These are phyloP conservation scores for Psettodes erumei DNA, from an alignment of 2,113 vertebrate species.

Conservation along the genomic window DNA sequence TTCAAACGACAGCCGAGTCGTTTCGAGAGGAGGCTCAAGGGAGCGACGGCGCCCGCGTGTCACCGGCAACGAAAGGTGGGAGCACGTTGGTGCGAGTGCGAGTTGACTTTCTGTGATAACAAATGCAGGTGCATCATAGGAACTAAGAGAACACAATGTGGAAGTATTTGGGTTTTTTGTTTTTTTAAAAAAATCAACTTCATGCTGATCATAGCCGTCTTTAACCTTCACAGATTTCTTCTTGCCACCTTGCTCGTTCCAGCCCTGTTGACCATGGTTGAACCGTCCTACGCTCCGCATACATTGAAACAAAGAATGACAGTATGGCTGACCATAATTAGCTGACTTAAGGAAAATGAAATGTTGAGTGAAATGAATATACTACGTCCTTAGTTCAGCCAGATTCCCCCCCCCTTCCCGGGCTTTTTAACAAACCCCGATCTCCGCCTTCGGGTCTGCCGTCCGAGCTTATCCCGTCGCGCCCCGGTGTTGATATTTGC, in stretches of 20 bases:
- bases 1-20: slow-evolving; percentile 20
- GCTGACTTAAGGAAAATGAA: not conserved
- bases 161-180: no score
- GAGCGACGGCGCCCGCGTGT: not conserved
- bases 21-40: slow-evolving; percentile 33
- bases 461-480: not conserved
- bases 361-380: not conserved
- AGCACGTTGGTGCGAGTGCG: no score
- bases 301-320: not conserved
- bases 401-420: not conserved
- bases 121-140: not conserved
- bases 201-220: not conserved
- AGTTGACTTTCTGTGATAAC: no score
- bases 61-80: slow-evolving; percentile 39
- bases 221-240: not conserved
- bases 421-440: not conserved
- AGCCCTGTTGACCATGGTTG: not conserved
- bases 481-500: slow-evolving; percentile 17
- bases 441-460: not conserved
- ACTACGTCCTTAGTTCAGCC: not conserved
- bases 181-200: not conserved
- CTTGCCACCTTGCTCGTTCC: not conserved
- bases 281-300: not conserved
- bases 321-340: no score
- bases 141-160: not conserved